phyloP scores from a whole-genome alignment of 2,797 vertebrate species.

The Dendrocincla tyrannina region DNA sequence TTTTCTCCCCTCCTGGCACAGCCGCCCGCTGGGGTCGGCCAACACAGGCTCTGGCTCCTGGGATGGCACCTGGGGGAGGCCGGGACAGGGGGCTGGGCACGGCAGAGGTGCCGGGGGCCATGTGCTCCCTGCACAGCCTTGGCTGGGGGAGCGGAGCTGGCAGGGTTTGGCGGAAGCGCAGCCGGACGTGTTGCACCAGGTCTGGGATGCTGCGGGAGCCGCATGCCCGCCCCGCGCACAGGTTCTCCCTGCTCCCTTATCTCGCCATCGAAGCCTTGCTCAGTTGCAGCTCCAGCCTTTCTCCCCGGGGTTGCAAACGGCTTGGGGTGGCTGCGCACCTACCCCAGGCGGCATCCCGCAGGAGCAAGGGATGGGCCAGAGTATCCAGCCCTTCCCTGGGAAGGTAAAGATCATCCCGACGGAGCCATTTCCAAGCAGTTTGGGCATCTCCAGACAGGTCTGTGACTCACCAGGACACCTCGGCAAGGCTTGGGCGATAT shows the following conservation, averaged over 20 bases:
- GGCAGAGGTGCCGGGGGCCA: fast-evolving
- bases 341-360: neutral
- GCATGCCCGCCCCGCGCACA: neutral
- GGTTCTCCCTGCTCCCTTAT: constrained; percentile 31
- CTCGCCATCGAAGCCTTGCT: neutral
- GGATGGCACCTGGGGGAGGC: neutral
- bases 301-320: neutral
- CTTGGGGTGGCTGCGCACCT: fast-evolving
- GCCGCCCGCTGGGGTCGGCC: fast-evolving
- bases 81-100: fast-evolving
- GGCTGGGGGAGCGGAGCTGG: neutral
- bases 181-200: constrained; percentile 55
- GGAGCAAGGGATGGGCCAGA: neutral
- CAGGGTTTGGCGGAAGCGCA: constrained; percentile 8
- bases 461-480: constrained; percentile 49
- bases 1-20: neutral
- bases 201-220: neutral
- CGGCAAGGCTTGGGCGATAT: neutral
- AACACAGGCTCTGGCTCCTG: fast-evolving
- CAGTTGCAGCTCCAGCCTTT: neutral
- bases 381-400: constrained; percentile 6
- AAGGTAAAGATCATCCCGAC: constrained; percentile 1
- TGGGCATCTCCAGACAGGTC: constrained; percentile 71
- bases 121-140: neutral
- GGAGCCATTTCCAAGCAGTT: constrained; percentile 34